Percentiles rank a stretch among this genome's conserved stretches.
phyloP scores from a whole-genome alignment of 2,113 vertebrate genomes.

The Cephalopterus ornatus region DNA sequence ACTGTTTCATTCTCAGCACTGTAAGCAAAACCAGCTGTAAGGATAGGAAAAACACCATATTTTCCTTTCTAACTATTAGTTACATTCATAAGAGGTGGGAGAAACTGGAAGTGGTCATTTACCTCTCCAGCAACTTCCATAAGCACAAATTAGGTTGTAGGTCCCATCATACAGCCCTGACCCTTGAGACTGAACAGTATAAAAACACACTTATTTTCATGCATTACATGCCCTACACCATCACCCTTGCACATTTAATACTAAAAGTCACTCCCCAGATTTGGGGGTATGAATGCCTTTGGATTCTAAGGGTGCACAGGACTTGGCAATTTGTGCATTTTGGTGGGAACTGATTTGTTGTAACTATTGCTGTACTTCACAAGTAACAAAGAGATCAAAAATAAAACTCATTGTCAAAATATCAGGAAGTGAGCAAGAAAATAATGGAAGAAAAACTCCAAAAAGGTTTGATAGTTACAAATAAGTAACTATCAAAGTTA shows the following conservation, averaged over 20 bases:
- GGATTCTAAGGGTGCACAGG: too few species aligned
- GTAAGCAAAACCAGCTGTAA: background rate
- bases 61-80: background rate
- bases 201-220: background rate
- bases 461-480: background rate
- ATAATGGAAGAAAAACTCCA: background rate
- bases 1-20: background rate
- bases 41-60: accelerated
- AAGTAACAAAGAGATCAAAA: background rate
- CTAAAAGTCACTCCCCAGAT: background rate
- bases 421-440: background rate
- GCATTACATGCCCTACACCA: background rate
- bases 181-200: background rate
- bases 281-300: background rate
- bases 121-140: background rate
- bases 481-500: too few species aligned
- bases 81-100: background rate
- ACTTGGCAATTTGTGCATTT: background rate
- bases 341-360: background rate
- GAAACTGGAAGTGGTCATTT: background rate
- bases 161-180: background rate
- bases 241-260: background rate
- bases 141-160: background rate
- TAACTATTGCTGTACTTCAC: background rate
- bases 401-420: background rate